Base-by-base conservation (phyloP, 2,797 vertebrate genomes). In the Chiroxiphia lanceolata region DNA sequence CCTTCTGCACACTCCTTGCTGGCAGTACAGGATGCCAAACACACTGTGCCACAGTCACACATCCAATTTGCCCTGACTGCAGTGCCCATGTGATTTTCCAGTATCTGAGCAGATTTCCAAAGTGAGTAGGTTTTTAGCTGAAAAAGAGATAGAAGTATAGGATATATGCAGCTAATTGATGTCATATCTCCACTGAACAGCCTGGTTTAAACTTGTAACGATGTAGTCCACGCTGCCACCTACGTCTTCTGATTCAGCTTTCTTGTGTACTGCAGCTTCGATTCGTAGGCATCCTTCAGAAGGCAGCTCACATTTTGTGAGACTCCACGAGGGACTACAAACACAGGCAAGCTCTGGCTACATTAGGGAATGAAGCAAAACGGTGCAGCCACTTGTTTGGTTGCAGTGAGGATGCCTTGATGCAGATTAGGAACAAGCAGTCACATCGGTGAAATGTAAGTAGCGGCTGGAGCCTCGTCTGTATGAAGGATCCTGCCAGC, bases 171-270 rank as follows among this genome's bases (percentile, higher is more conserved):
- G 60, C 61, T 87, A 83, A 89, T 17, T 61, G 72, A 70, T 87
- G 87, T 61, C 42, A 76, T 77, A 60, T 61, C 68, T 83, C 42
- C 64, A 68, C 68, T 54, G 20, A 86, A 85, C 56, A 91, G 75
- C 59, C 79, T 63, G 45, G 16, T 81, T 92, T 83, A 64, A 92
- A 78, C 72, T 80, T 45, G 10, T 51, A 87, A 38, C 3, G 15
- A 63, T 71, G 69, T 10, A 91, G 72, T 13, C 72, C 90, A 33
- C 87, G 93, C 96, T 95, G 94, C 95, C 95, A 95, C 92, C 96
- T 94, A 94, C 21, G 0, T 67, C 81, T 92, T 87, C 86, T 89
- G 86, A 88, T 87, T 87, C 93, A 94, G 36, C 44, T 87, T 94
- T 93, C 83, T 87, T 12, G 51, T 47, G 83, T 72, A 84, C 74